Evolutionary conservation across 2,797 vertebrate species (phyloP).

Genomic region (Acestrorhynchus altus): DNA sequence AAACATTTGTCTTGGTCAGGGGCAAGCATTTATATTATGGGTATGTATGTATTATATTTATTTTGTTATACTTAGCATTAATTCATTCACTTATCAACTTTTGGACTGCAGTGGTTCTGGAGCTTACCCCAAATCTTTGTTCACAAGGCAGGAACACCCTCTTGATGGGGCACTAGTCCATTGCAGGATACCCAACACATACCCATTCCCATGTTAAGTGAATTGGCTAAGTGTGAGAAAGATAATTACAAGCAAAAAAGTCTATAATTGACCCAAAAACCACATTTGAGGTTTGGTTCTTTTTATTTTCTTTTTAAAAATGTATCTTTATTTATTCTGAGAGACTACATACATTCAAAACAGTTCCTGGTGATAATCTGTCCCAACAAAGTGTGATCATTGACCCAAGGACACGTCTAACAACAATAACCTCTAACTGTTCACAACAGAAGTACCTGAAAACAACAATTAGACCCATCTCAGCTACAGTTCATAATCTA

Average conservation of each 20-base stretch:
- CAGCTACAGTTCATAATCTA: constrained; percentile 69
- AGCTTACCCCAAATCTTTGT: no score
- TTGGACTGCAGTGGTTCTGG: no score
- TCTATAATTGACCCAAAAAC: neutral
- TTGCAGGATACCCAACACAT: no score
- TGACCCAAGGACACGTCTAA: constrained; percentile 5
- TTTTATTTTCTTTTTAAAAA: neutral
- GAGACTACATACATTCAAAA: constrained; percentile 40
- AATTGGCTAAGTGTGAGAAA: no score
- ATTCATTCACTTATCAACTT: no score
- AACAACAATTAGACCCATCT: constrained; percentile 52
- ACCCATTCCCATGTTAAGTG: no score
- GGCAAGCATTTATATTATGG: no score
- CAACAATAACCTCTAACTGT: constrained; percentile 30
- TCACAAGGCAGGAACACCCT: no score
- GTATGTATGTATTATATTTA: no score
- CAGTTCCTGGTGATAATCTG: constrained; percentile 48
- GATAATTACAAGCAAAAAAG: neutral
- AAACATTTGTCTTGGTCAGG: no score
- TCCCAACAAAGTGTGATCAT: constrained; percentile 23
- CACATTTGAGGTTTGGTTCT: neutral
- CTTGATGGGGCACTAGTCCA: no score
- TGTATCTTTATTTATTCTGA: neutral
- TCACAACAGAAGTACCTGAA: constrained; percentile 12
- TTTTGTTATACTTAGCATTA: no score